Evolutionary conservation across 2,113 vertebrate species (phyloP).

Genomic region (Ageneiosus marmoratus): DNA sequence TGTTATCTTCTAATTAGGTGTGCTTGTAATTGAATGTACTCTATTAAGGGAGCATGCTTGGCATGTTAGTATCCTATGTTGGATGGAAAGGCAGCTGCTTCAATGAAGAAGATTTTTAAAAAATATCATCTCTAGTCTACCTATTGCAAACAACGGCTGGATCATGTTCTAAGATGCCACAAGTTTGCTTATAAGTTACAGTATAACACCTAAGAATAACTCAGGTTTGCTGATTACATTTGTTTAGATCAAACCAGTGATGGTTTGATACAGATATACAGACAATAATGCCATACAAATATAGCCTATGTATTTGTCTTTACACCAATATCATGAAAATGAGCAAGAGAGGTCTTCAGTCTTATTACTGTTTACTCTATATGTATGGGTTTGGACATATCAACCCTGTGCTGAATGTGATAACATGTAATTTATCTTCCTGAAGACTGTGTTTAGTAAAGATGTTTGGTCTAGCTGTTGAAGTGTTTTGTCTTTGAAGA

Average conservation of each 20-base stretch:
- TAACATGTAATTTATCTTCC: neutral
- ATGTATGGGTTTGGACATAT: neutral
- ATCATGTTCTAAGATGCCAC: too few species aligned
- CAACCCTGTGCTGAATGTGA: neutral
- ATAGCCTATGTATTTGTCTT: neutral
- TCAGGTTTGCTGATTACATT: neutral
- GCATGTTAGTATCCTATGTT: neutral
- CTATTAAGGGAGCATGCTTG: neutral
- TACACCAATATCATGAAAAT: neutral
- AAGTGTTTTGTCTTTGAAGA: neutral
- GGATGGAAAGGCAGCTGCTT: neutral
- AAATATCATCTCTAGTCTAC: neutral
- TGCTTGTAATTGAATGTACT: neutral
- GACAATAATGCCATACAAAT: neutral
- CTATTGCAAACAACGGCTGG: neutral
- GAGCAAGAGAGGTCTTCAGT: neutral
- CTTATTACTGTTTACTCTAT: neutral
- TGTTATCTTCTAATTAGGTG: neutral
- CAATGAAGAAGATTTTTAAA: neutral
- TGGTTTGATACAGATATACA: neutral
- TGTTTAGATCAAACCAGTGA: neutral
- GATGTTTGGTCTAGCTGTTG: neutral
- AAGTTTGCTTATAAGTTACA: neutral
- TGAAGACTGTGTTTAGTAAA: neutral
- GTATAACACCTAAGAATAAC: neutral